Evolutionary conservation across 2,113 vertebrate genomes (phyloP).

Genomic region (Chloropsis cyanopogon): DNA sequence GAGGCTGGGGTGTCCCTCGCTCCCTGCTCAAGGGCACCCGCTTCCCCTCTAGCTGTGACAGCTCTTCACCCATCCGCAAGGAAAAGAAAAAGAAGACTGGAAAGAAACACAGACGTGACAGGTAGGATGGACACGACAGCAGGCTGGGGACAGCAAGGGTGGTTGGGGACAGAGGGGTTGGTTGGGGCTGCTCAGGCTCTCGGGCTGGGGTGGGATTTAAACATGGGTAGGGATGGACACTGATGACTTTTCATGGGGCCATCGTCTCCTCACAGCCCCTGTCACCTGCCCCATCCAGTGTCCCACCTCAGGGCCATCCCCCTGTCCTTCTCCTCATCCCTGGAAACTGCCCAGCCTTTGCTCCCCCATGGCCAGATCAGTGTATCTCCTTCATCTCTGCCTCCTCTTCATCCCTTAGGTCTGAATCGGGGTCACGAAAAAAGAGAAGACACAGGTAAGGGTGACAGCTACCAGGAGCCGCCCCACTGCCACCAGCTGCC

Average conservation of each 20-base stretch:
- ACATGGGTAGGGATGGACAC: fast-evolving
- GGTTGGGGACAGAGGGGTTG: neutral
- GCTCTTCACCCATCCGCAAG: slow-evolving; percentile 87
- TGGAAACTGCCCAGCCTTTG: neutral
- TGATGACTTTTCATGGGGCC: neutral
- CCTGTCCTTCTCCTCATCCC: neutral
- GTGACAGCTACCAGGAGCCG: neutral
- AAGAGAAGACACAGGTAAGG: slow-evolving; percentile 94
- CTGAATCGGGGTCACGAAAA: slow-evolving; percentile 88
- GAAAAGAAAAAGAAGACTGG: slow-evolving; percentile 91
- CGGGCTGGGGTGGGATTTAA: neutral
- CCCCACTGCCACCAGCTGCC: neutral
- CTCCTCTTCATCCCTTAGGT: slow-evolving; percentile 74
- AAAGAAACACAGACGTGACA: slow-evolving; percentile 93
- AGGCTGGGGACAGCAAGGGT: neutral
- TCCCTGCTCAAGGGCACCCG: neutral
- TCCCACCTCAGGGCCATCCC: neutral
- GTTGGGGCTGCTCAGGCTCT: neutral
- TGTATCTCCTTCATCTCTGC: neutral
- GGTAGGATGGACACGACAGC: slow-evolving; percentile 57
- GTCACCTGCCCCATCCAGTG: too few species aligned
- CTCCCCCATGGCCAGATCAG: fast-evolving
- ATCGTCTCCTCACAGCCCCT: neutral
- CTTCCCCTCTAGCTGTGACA: slow-evolving; percentile 81
- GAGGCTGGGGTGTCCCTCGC: neutral